Conservation (phyloP, 2,113 vertebrate species). For the Syrrhaptes paradoxus region DNA sequence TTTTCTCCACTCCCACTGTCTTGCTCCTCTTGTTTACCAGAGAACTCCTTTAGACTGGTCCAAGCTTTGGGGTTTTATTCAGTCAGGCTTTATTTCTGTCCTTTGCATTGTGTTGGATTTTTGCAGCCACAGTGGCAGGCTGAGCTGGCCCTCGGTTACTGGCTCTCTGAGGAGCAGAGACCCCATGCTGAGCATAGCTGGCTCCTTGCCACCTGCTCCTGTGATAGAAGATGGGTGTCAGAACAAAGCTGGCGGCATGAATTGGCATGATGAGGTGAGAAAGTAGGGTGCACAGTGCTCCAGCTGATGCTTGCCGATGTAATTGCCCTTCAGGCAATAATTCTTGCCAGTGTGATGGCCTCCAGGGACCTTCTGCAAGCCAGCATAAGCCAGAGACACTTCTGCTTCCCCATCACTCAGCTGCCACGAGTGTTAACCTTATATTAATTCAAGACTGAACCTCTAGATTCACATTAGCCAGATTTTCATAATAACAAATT, state of each 20-base stretch:
- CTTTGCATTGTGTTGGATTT: background rate
- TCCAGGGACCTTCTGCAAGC: constrained; percentile 18
- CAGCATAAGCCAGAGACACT: constrained; percentile 1
- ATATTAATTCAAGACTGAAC: constrained; percentile 35
- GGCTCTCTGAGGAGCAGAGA: background rate
- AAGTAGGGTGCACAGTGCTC: constrained; percentile 18
- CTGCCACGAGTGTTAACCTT: constrained; percentile 1
- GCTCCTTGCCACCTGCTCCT: constrained; percentile 45
- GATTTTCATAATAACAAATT: constrained; percentile 11
- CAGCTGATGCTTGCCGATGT: constrained; percentile 67
- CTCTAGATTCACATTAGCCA: background rate
- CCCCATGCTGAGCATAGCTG: background rate
- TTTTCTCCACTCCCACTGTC: background rate
- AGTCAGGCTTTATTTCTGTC: background rate
- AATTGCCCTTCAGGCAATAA: constrained; percentile 66
- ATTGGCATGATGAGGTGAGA: constrained; percentile 64
- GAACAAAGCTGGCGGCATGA: constrained; percentile 66
- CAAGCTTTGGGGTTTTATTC: background rate
- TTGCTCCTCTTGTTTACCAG: background rate
- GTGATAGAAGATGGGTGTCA: constrained; percentile 56
- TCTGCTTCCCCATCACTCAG: constrained; percentile 54
- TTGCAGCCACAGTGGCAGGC: background rate
- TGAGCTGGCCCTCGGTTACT: background rate
- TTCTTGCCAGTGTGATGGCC: constrained; percentile 25
- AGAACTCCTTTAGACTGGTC: background rate